Percentiles rank a stretch among this genome's conserved stretches.
phyloP scores from a whole-genome alignment of 2,797 vertebrate genomes.

The Betta splendens region DNA sequence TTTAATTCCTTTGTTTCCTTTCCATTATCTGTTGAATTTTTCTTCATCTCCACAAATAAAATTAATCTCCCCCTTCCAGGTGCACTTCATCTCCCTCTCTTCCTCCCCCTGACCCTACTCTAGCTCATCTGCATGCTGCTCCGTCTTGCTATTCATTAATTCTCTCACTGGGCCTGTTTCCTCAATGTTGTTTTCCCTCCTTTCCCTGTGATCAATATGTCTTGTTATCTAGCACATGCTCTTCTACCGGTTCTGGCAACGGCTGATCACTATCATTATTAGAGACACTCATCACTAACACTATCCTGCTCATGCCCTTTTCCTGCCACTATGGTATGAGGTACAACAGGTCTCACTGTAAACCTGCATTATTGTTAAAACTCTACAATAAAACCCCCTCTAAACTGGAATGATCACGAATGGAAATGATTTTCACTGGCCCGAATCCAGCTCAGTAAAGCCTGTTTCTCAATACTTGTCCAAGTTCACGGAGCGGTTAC shows the following conservation, averaged over 20 bases:
- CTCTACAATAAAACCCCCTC: not conserved
- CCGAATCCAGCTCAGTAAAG: not conserved
- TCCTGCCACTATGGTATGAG: no score
- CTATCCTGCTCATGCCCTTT: conserved; percentile 25
- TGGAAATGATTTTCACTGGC: not conserved
- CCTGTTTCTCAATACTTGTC: not conserved
- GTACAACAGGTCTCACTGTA: no score
- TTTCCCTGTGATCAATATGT: conserved; percentile 42
- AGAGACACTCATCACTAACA: conserved; percentile 31
- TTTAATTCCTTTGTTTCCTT: conserved; percentile 40
- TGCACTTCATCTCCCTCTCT: conserved; percentile 45
- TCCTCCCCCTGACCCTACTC: conserved; percentile 9
- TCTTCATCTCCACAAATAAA: conserved; percentile 44
- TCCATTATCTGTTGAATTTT: conserved; percentile 45
- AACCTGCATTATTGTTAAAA: no score
- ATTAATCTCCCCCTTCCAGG: conserved; percentile 51
- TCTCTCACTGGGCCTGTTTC: conserved; percentile 31
- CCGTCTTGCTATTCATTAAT: conserved; percentile 47
- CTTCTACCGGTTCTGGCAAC: conserved; percentile 38
- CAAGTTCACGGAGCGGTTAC: not conserved
- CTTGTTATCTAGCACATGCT: conserved; percentile 41
- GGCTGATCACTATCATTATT: conserved; percentile 39
- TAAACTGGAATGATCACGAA: not conserved
- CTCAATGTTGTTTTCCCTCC: conserved; percentile 23
- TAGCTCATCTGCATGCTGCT: conserved; percentile 58